phyloP scores from a whole-genome alignment of 2,113 vertebrate genomes.

The Camelus bactrianus region DNA sequence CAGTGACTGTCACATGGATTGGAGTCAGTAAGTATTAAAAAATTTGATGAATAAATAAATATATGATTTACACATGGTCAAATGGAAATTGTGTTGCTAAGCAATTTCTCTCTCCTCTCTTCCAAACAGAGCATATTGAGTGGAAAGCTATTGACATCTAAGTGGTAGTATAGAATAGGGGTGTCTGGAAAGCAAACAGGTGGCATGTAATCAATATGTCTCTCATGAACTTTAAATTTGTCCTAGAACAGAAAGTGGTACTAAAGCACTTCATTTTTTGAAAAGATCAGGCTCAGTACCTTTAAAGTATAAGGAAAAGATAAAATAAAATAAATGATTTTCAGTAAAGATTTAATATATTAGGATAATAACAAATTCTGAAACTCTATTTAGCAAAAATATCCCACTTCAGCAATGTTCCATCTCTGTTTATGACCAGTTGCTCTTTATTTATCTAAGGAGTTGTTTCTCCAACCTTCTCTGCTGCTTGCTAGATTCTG shows the following conservation, averaged over 20 bases:
- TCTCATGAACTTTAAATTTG: background rate
- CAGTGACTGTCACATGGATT: background rate
- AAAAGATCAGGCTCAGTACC: background rate
- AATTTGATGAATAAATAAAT: constrained; percentile 10
- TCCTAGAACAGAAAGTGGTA: background rate
- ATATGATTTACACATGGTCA: background rate
- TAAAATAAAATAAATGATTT: background rate
- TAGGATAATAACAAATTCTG: background rate
- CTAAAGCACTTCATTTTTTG: background rate
- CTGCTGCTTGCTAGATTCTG: constrained; percentile 47
- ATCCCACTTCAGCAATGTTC: background rate
- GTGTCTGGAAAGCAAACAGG: background rate
- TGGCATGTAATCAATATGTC: background rate
- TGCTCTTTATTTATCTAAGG: background rate
- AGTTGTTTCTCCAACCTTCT: background rate
- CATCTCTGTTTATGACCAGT: background rate
- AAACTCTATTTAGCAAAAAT: background rate
- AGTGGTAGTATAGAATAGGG: background rate
- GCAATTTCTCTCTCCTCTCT: background rate
- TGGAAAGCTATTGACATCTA: background rate
- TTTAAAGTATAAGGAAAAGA: background rate
- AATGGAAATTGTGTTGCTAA: background rate
- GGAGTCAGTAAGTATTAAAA: background rate
- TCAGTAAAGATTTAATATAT: background rate
- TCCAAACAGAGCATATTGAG: background rate